phyloP scores from a whole-genome alignment of 1,140 invertebrate species.

The Calliphora vicina region DNA sequence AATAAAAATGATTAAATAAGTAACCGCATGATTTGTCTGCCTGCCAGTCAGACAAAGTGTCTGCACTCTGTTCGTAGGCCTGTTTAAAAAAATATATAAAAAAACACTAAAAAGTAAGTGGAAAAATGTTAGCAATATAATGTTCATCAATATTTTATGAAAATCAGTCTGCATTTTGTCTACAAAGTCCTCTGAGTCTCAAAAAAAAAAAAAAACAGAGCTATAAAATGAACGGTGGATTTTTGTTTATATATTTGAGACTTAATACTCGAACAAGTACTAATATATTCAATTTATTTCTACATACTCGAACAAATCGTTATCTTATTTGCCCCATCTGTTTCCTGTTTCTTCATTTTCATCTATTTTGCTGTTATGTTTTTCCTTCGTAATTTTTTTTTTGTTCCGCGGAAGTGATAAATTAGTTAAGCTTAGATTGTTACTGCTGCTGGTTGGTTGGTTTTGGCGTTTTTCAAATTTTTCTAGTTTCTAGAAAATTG shows the following conservation, averaged over 20 bases:
- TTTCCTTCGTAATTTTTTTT: neutral
- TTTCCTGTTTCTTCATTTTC: slow-evolving; percentile 22
- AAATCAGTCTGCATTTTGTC: slow-evolving; percentile 52
- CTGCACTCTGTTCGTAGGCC: neutral
- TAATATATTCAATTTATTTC: slow-evolving; percentile 35
- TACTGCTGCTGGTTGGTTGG: neutral
- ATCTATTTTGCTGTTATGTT: neutral
- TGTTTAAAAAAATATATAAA: neutral
- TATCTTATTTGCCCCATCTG: slow-evolving; percentile 25
- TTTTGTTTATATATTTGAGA: neutral
- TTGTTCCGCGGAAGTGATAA: slow-evolving; percentile 23
- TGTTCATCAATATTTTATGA: slow-evolving; percentile 62
- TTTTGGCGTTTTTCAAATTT: neutral
- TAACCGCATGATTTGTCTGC: neutral
- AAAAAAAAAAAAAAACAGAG: slow-evolving; percentile 19
- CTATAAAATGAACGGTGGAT: neutral
- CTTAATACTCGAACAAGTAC: slow-evolving; percentile 15
- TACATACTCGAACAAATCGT: neutral
- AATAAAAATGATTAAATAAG: neutral
- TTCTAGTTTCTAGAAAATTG: neutral
- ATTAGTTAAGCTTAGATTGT: slow-evolving; percentile 22
- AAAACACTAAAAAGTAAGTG: slow-evolving; percentile 39
- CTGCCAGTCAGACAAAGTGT: neutral
- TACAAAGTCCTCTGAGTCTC: neutral
- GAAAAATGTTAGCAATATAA: slow-evolving; percentile 56